Conservation (phyloP, 2,888 invertebrate genomes). For the Latheticus oryzae region DNA sequence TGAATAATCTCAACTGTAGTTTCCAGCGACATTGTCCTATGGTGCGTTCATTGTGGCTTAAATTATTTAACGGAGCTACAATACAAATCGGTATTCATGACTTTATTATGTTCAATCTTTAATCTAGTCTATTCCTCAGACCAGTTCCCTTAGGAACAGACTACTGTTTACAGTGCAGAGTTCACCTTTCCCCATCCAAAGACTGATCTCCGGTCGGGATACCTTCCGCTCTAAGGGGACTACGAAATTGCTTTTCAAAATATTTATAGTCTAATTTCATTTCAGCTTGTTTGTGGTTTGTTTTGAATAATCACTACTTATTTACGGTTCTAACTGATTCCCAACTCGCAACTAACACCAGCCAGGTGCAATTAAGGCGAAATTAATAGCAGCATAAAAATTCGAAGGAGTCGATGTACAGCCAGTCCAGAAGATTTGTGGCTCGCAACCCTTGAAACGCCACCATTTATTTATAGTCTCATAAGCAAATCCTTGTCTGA, state of each 20-base stretch:
- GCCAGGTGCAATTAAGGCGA: conserved; percentile 11
- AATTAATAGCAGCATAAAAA: conserved; percentile 30
- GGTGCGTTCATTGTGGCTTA: conserved; percentile 42
- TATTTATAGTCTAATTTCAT: conserved; percentile 53
- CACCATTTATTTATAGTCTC: no score
- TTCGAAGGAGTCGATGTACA: conserved; percentile 16
- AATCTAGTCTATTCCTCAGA: conserved; percentile 50
- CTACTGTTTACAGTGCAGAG: conserved; percentile 45
- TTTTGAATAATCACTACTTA: conserved; percentile 41
- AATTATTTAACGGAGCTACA: conserved; percentile 53
- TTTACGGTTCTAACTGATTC: conserved; percentile 28
- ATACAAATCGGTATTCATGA: conserved; percentile 56
- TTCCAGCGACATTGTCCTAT: conserved; percentile 46
- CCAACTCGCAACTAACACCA: conserved; percentile 19
- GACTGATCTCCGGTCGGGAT: conserved; percentile 41
- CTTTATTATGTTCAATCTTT: conserved; percentile 58
- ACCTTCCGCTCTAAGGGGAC: conserved; percentile 45
- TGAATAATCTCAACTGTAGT: conserved; percentile 46
- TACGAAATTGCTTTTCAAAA: conserved; percentile 53
- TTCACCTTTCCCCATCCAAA: conserved; percentile 44
- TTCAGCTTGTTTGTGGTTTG: conserved; percentile 38
- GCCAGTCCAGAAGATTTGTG: conserved; percentile 4
- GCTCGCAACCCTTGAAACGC: conserved; percentile 1
- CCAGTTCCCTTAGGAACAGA: conserved; percentile 29
- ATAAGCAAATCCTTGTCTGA: no score